A percentile compares a stretch with the other conserved stretches of the same genome.
These are phyloP conservation scores for Punctoribates punctum DNA, from an alignment of 2,888 invertebrate species.

Conservation along the genomic window DNA sequence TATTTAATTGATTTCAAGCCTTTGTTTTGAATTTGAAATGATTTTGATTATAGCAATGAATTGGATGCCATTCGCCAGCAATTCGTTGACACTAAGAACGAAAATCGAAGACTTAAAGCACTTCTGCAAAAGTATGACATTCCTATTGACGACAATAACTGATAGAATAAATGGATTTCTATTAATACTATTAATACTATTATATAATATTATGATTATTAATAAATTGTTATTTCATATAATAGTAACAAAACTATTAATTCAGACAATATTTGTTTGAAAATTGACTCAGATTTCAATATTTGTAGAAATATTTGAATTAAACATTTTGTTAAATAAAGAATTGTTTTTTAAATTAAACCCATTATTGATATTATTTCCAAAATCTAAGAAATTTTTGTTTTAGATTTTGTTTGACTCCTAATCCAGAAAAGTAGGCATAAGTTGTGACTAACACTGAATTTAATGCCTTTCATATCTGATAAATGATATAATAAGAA, in stretches of 20 bases:
- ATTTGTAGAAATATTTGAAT: neutral
- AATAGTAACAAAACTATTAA: neutral
- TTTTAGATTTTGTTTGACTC: too few relatives aligned
- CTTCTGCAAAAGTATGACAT: conserved; percentile 63
- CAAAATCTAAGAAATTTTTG: too few relatives aligned
- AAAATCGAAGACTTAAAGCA: conserved; percentile 66
- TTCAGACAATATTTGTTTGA: neutral
- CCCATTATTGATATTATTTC: too few relatives aligned
- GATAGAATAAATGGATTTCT: too few relatives aligned
- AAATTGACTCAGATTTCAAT: neutral
- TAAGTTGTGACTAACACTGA: too few relatives aligned
- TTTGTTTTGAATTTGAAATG: neutral
- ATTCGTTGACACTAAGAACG: conserved; percentile 64
- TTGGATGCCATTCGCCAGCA: conserved; percentile 46
- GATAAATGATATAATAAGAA: too few relatives aligned
- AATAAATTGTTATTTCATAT: neutral
- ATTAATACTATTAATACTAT: neutral
- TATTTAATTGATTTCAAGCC: too few relatives aligned
- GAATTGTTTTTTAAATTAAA: too few relatives aligned
- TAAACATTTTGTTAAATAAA: neutral
- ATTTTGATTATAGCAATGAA: conserved; percentile 34
- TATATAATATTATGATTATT: neutral
- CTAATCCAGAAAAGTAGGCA: too few relatives aligned
- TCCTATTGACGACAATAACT: conserved; percentile 23
- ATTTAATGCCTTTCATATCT: too few relatives aligned